Evolutionary conservation across 1,140 invertebrate species (phyloP), one percentile per base, ranked within the genome.

Genomic region (Ectropis grisescens): DNA sequence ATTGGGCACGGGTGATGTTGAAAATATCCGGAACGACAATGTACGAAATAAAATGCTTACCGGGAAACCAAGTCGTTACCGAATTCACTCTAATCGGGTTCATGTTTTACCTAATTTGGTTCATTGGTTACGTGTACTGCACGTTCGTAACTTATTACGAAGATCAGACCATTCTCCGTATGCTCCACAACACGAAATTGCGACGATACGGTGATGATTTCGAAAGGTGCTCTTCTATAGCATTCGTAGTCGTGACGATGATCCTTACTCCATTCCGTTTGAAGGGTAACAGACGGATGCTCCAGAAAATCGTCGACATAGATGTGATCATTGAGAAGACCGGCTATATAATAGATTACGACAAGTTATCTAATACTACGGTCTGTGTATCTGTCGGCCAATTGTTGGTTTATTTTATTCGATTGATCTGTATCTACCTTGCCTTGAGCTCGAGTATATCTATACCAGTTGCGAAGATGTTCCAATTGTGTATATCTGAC

Each of bases 151-250:
- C 35, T 30, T 47, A 34, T 24, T 10, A 11, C 2, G 35, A 58
- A 27, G 58, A 64, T 11, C 56, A 70, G 29, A 62, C 60, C 1
- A 54, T 76, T 11, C 11, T 72, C 9, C 45, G 64, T 10, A 33
- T 36, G 4, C 29, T 72, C 6, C 70, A 59, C 11, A 39, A 59
- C n/a, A 72, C 68, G 0, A 64, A 56, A 45, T 37, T 71, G 11
- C 42, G 64, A 35, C 51, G 51, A 5, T 76, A 76, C 25, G 68
- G 68, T 0, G 71, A 76, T 32, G 41, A 50, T n/a, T 48, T 50
- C 13, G 68, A 76, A 45, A 49, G 49, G 13, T 12, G 61, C 9
- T 29, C 39, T 4, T 57, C 54, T 10, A 33, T 47, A 6, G 1
- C 45, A 0, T 71, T 47, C 13, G 45, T 58, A 3, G 3, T 65